phyloP scores from a whole-genome alignment of 2,888 invertebrate species.

The Lasioglossum villosulum region DNA sequence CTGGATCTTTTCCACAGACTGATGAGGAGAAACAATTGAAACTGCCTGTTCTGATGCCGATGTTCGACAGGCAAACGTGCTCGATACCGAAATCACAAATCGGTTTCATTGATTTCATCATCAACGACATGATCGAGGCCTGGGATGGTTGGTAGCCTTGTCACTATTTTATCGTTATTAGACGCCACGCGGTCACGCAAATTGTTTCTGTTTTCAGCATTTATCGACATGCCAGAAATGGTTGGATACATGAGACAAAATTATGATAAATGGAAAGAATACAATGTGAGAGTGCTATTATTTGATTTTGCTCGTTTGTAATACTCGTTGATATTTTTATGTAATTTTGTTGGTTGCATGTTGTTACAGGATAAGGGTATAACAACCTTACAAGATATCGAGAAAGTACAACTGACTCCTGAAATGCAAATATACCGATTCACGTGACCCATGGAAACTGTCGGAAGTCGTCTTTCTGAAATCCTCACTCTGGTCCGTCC shows the following conservation, averaged over 20 bases:
- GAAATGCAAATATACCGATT: conserved; percentile 74
- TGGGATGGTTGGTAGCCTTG: conserved; percentile 92
- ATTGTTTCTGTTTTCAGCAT: conserved; percentile 86
- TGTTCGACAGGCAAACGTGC: conserved; percentile 97
- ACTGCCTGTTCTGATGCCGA: conserved; percentile 98
- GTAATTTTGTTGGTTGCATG: not conserved
- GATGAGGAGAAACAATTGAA: conserved; percentile 96
- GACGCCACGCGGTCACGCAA: not conserved
- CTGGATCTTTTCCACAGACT: conserved; percentile 87
- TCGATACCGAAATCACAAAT: conserved; percentile 99
- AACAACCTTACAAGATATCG: conserved; percentile 90
- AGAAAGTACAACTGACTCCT: conserved; percentile 83
- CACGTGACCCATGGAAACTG: conserved; percentile 46
- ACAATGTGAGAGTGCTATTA: conserved; percentile 73
- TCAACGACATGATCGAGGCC: conserved; percentile 98
- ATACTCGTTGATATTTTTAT: not conserved
- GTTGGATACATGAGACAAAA: conserved; percentile 93
- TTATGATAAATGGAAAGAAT: conserved; percentile 96
- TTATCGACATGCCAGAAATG: conserved; percentile 96
- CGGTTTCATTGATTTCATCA: conserved; percentile 98
- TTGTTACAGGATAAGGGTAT: conserved; percentile 87
- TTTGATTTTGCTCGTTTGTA: not conserved
- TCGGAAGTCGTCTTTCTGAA: not conserved
- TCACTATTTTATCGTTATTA: not conserved
- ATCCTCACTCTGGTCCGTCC: conserved; percentile 32